Evolutionary conservation across 2,888 invertebrate genomes (phyloP).

Genomic region (Cryptocephalus moraei): DNA sequence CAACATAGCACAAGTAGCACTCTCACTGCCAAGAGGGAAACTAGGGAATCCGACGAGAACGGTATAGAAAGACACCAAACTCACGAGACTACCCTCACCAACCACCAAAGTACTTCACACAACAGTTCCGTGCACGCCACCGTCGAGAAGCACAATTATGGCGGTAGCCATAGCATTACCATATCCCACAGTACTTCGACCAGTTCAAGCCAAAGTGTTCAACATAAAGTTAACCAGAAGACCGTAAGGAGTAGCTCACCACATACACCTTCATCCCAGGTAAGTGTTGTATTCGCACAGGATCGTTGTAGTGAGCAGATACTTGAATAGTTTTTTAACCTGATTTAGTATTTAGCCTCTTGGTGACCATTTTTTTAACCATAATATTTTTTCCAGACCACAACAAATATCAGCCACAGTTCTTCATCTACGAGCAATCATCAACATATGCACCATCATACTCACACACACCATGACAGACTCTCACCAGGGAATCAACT

Average conservation of each 20-base stretch:
- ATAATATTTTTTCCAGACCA: slow-evolving; percentile 11
- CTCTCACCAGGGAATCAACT: slow-evolving; percentile 43
- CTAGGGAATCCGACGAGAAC: slow-evolving; percentile 30
- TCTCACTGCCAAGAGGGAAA: slow-evolving; percentile 59
- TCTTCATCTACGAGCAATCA: slow-evolving; percentile 29
- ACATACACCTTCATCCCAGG: slow-evolving; percentile 24
- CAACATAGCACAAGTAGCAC: slow-evolving; percentile 63
- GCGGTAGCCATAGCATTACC: slow-evolving; percentile 46
- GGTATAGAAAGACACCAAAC: slow-evolving; percentile 49
- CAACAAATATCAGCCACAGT: slow-evolving; percentile 43
- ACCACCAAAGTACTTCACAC: slow-evolving; percentile 56
- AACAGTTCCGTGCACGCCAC: slow-evolving; percentile 54
- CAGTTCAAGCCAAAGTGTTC: slow-evolving; percentile 54
- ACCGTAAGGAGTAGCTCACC: slow-evolving; percentile 34
- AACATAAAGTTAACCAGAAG: slow-evolving; percentile 37
- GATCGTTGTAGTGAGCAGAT: no score
- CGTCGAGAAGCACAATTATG: slow-evolving; percentile 48
- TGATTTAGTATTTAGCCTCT: no score
- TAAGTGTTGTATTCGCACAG: slow-evolving; percentile 5
- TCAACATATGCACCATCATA: slow-evolving; percentile 60
- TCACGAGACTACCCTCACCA: slow-evolving; percentile 55
- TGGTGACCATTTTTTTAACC: no score
- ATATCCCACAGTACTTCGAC: slow-evolving; percentile 60
- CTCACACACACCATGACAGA: slow-evolving; percentile 53
- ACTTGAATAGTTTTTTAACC: no score